These are phyloP conservation scores for Nephila pilipes DNA, from an alignment of 1,140 invertebrate genomes.

Conservation along the genomic window DNA sequence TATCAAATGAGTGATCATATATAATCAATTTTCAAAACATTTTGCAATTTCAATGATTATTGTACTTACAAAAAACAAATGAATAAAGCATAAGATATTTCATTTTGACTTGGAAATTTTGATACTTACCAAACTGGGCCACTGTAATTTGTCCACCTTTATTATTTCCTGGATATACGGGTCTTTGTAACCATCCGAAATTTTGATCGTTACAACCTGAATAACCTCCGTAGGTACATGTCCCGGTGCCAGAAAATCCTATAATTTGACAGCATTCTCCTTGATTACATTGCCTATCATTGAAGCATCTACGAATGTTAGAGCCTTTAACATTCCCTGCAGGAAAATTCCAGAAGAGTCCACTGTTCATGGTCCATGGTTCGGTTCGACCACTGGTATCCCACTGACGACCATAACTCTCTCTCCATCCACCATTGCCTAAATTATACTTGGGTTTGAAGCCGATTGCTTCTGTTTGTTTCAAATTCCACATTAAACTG, in stretches of 20 bases:
- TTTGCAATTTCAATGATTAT: too few relatives aligned
- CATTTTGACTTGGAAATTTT: neutral
- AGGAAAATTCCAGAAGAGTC: constrained; percentile 28
- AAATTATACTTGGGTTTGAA: neutral
- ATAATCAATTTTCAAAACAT: too few relatives aligned
- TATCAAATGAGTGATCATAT: too few relatives aligned
- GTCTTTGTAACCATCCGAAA: constrained; percentile 22
- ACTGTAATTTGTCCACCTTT: constrained; percentile 6
- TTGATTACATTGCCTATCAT: neutral
- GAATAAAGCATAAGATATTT: too few relatives aligned
- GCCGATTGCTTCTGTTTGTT: neutral
- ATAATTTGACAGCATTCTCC: constrained; percentile 37
- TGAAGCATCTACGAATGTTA: constrained; percentile 2
- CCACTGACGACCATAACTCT: neutral
- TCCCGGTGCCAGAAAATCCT: neutral
- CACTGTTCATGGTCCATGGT: constrained; percentile 8
- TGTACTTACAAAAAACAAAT: too few relatives aligned
- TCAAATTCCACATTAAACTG: constrained; percentile 36
- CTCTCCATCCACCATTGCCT: neutral
- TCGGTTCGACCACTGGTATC: neutral
- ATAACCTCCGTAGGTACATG: neutral
- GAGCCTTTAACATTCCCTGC: constrained; percentile 47
- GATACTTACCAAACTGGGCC: constrained; percentile 4
- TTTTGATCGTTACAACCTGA: constrained; percentile 11
- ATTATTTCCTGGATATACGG: constrained; percentile 36